Base-by-base conservation (phyloP, 2,797 vertebrate genomes). In the Manis pentadactyla region DNA sequence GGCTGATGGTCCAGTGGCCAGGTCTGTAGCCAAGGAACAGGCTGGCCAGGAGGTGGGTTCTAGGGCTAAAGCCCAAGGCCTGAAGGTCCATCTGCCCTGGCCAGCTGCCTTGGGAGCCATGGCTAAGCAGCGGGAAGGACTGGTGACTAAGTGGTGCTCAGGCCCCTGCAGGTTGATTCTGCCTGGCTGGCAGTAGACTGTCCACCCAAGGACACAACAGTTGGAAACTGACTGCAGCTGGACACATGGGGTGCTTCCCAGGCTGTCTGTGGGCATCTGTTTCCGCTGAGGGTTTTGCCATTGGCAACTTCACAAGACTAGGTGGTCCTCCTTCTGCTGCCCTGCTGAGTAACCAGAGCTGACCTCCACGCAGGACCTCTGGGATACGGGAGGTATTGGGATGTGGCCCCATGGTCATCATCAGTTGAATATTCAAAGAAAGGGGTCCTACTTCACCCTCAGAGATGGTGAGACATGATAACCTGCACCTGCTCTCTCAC, bases 251-350 rank as follows among this genome's bases (percentile, higher is more conserved):
- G n/a, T 1, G 14, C 21, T 39, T 73, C 42, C 61, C 31, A n/a
- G 59, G 19, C 39, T 53, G 84, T 46, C 68, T 3, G 3, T 12
- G 5, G 42, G 61, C 5, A 9, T 34, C 4, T 8, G 0, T 19
- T 10, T 4, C n/a, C 23, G 61, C 9, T 63, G 18, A 61, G 29
- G 29, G 42, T 21, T 42, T 68, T 66, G 49, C 57, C n/a, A 31
- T 31, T 0, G 27, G 68, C 39, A 25, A 8, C 49, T 17, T 37
- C 64, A 0, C 0, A 6, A 64, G n/a, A 23, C 37, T 21, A 1
- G 42, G 1, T 3, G 37, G 39, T 6, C 37, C 53, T 82, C 31
- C 25, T 37, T 29, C 37, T 17, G 42, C 53, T 4, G 15, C 49
- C 34, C 10, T 18, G 6, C 15, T 64, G 46, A 25, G 5, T 59